Percentiles rank a stretch among this genome's conserved stretches.
phyloP scores from a whole-genome alignment of 2,888 invertebrate species.

The Orthonychiurus folsomi region DNA sequence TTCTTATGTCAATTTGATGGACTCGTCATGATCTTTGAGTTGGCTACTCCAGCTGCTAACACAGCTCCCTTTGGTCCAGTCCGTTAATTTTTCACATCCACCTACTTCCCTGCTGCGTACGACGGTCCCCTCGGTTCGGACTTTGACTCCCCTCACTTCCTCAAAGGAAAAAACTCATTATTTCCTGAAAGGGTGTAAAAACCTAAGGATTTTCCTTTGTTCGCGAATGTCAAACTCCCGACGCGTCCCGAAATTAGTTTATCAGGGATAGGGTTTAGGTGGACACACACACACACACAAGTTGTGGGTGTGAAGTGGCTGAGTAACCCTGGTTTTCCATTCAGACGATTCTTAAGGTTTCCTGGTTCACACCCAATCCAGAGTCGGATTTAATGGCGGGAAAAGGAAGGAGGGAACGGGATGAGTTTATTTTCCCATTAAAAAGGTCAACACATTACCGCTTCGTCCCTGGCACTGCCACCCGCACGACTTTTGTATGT shows the following conservation, averaged over 20 bases:
- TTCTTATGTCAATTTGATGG: conserved; percentile 31
- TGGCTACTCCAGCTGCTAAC: conserved; percentile 20
- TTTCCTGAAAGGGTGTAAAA: conserved; percentile 13
- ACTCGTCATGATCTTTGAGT: conserved; percentile 30
- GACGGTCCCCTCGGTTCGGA: not conserved
- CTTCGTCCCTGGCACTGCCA: conserved; percentile 19
- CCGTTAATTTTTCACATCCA: conserved; percentile 23
- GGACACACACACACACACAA: too few relatives aligned
- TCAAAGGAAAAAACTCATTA: conserved; percentile 13
- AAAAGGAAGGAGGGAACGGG: conserved; percentile 10
- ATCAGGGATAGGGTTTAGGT: not conserved
- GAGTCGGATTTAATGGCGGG: not conserved
- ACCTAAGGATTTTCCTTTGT: conserved; percentile 12
- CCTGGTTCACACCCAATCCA: not conserved
- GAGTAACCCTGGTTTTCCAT: too few relatives aligned
- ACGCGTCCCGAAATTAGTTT: not conserved
- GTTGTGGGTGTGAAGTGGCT: too few relatives aligned
- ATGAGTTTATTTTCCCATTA: conserved; percentile 29
- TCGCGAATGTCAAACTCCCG: conserved; percentile 8
- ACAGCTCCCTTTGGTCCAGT: conserved; percentile 9
- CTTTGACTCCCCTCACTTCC: not conserved
- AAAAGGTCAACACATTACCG: conserved; percentile 23
- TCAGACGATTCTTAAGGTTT: too few relatives aligned
- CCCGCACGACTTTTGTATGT: too few relatives aligned
- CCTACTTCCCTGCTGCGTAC: not conserved